Percentiles rank a stretch among this genome's conserved stretches.
Evolutionary conservation across 2,113 vertebrate species (phyloP).

Genomic region (Ameiurus melas): DNA sequence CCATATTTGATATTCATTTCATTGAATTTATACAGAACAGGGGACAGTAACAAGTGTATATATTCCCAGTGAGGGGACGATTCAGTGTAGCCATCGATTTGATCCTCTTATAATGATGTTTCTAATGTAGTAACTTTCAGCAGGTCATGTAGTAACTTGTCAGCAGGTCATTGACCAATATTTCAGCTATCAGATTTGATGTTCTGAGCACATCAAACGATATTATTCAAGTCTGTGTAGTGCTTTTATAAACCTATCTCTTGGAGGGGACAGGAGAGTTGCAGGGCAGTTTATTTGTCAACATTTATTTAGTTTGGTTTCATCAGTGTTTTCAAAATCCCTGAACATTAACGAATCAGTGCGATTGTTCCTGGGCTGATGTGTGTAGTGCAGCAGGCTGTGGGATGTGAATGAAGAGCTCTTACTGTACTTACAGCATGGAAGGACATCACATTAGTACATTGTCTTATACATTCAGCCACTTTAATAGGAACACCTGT

Average conservation of each 20-base stretch:
- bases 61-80: not conserved
- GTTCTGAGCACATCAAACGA: not conserved
- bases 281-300: not conserved
- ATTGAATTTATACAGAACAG: not conserved
- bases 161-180: not conserved
- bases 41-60: not conserved
- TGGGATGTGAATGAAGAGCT: not conserved
- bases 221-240: not conserved
- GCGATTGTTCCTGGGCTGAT: not conserved
- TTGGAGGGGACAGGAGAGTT: not conserved
- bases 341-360: not conserved
- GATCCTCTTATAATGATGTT: not conserved
- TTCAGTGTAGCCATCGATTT: not conserved
- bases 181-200: not conserved
- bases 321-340: not conserved
- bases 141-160: too few species aligned
- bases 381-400: not conserved
- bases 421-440: not conserved
- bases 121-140: not conserved
- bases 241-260: not conserved
- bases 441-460: not conserved
- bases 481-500: not conserved
- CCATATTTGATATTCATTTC: not conserved
- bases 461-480: not conserved
- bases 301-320: not conserved